Conservation (phyloP, 2,113 vertebrate genomes). For the Gavia stellata region DNA sequence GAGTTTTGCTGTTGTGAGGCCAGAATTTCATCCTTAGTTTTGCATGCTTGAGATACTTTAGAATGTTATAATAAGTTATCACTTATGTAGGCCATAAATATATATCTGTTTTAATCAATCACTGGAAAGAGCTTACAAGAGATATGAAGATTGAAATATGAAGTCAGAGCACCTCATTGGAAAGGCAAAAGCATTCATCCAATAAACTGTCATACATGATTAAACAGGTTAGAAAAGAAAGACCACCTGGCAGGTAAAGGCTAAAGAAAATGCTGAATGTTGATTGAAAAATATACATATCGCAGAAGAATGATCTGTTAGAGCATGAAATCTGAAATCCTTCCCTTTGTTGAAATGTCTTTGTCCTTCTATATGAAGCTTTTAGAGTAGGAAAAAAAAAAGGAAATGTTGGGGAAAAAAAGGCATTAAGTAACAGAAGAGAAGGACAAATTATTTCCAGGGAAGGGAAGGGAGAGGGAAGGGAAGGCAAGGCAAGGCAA, state of each 20-base stretch:
- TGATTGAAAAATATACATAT: neutral
- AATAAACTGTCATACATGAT: conserved; percentile 4
- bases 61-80: conserved; percentile 16
- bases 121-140: neutral
- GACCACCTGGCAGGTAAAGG: neutral
- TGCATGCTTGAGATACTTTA: conserved; percentile 4
- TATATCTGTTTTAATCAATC: conserved; percentile 38
- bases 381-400: neutral
- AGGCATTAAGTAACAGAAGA: neutral
- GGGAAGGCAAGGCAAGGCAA: no score
- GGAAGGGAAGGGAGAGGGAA: no score
- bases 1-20: conserved; percentile 1
- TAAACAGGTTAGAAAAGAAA: conserved; percentile 12
- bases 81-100: conserved; percentile 31
- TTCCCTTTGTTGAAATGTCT: neutral
- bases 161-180: neutral
- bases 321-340: neutral
- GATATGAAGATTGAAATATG: conserved; percentile 18
- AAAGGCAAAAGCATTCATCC: conserved; percentile 20
- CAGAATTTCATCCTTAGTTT: conserved; percentile 5
- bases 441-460: neutral
- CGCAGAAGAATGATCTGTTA: neutral
- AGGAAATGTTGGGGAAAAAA: neutral
- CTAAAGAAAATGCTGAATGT: neutral
- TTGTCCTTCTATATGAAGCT: neutral